These are phyloP conservation scores for Epirrhoe alternata DNA, from an alignment of 2,888 invertebrate species.

Conservation along the genomic window DNA sequence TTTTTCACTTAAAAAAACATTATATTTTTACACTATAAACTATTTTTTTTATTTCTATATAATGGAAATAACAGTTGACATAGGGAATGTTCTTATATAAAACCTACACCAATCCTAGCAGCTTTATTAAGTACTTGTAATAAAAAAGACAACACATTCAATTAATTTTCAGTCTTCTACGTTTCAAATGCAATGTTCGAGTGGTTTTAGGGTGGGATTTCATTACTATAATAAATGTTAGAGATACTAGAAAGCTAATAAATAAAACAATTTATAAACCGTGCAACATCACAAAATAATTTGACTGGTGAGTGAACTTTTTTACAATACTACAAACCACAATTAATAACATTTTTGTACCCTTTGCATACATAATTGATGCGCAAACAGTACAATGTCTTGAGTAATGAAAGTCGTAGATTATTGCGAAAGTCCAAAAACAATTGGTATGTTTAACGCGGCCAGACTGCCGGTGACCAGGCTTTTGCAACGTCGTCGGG, in stretches of 20 bases:
- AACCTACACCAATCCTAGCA: neutral
- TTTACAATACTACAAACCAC: no score
- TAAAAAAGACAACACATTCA: neutral
- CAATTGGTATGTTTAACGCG: no score
- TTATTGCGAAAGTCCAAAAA: no score
- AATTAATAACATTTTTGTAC: no score
- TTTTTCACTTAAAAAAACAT: conserved; percentile 13
- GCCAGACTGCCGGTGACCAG: no score
- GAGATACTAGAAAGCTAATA: neutral
- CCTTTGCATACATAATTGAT: no score
- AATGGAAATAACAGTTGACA: neutral
- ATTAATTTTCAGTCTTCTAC: conserved; percentile 21
- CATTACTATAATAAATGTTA: neutral
- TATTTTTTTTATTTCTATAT: neutral
- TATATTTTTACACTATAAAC: conserved; percentile 8
- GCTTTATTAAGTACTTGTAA: neutral
- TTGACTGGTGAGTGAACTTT: neutral
- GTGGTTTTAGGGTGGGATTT: conserved; percentile 17
- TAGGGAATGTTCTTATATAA: neutral
- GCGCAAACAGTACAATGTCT: no score
- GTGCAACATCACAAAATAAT: neutral
- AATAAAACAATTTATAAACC: neutral
- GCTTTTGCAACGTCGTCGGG: no score
- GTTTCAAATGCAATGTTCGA: conserved; percentile 19
- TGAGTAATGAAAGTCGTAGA: no score